Evolutionary conservation across 2,797 vertebrate species (phyloP).

Genomic region (Remorina albescens): DNA sequence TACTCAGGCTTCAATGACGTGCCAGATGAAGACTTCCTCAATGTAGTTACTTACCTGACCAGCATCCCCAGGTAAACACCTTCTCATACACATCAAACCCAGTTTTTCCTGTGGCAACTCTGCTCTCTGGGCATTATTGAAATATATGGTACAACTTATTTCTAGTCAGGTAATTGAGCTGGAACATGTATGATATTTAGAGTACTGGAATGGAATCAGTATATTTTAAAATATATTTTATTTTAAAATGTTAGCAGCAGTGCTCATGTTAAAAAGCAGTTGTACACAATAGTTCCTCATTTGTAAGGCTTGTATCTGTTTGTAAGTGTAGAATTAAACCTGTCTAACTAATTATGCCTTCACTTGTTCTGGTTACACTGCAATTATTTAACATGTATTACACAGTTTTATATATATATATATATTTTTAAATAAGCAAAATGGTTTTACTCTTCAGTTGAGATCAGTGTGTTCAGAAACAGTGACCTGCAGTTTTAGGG

Average conservation of each 20-base stretch:
- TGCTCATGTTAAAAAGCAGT: background rate
- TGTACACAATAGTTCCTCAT: too few species aligned
- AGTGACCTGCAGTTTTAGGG: background rate
- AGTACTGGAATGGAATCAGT: too few species aligned
- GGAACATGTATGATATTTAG: too few species aligned
- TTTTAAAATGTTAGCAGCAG: background rate
- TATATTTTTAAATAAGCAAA: background rate
- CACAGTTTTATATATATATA: background rate
- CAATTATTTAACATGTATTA: background rate
- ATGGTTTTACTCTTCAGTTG: background rate
- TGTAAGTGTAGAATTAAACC: background rate
- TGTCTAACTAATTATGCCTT: background rate
- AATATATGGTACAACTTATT: background rate
- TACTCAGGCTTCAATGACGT: constrained; percentile 92
- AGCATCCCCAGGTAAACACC: constrained; percentile 91
- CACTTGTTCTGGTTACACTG: background rate
- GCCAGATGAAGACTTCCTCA: constrained; percentile 93
- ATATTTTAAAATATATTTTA: too few species aligned
- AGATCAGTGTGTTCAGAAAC: background rate
- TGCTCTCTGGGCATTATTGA: background rate
- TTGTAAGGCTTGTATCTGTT: background rate
- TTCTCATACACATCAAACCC: background rate
- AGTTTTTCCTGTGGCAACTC: background rate
- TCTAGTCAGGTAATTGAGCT: background rate
- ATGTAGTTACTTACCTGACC: constrained; percentile 94